Percentiles rank a stretch among this genome's conserved stretches.
Conservation (phyloP, 2,888 invertebrate species). For the Deilephila elpenor region DNA sequence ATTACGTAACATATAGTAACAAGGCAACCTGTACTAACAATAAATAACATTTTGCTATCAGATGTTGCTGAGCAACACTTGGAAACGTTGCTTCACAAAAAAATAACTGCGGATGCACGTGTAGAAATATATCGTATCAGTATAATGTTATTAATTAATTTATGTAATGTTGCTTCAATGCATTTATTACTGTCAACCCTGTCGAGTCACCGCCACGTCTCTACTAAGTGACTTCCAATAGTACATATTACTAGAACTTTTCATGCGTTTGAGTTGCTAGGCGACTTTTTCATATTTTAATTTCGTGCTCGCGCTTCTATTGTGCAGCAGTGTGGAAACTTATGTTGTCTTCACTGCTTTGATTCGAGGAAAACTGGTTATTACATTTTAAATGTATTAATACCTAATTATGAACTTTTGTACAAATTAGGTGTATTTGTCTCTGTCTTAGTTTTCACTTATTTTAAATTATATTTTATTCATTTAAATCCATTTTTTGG, state of each 20-base stretch:
- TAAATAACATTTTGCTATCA: too few species aligned
- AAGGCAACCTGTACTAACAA: too few species aligned
- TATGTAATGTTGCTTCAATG: neutral
- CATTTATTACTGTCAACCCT: neutral
- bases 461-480: too few species aligned
- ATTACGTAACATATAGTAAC: too few species aligned
- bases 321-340: conserved; percentile 21
- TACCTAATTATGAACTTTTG: neutral
- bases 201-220: conserved; percentile 31
- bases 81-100: too few species aligned
- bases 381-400: neutral
- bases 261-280: conserved; percentile 65
- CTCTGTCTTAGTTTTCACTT: too few species aligned
- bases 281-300: conserved; percentile 69
- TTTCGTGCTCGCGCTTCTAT: conserved; percentile 49
- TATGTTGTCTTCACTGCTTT: neutral
- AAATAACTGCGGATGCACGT: too few species aligned
- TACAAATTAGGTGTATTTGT: neutral
- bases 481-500: too few species aligned
- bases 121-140: too few species aligned
- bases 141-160: too few species aligned
- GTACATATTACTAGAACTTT: conserved; percentile 74
- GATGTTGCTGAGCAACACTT: too few species aligned
- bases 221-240: conserved; percentile 78
- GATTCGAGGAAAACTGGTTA: neutral